Base-by-base conservation (phyloP, 2,797 vertebrate genomes). In the Odontamblyopus rebecca region DNA sequence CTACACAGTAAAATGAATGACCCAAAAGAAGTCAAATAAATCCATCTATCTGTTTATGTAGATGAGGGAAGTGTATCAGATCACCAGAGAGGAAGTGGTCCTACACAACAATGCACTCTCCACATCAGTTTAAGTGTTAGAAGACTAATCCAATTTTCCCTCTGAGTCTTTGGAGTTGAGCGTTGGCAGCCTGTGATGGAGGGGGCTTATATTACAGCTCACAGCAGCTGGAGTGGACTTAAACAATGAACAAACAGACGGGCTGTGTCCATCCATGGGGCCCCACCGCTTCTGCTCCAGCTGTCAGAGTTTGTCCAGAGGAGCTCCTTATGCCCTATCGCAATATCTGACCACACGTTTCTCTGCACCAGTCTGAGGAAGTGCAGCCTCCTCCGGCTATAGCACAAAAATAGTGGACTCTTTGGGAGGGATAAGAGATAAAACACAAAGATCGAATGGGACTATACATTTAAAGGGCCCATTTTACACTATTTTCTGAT, bases 191-290 rank as follows among this genome's bases (percentile, higher is more conserved):
- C 59, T 59, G 75, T 86, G 89, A 88, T 81, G 84, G 88, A 90
- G 84, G 80, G 85, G 72, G 84, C 67, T 87, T 78, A 61, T 75
- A 85, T 93, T 92, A 90, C 90, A 86, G 82, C 73, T 85, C 85
- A 85, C 90, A 83, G 92, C 92, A 93, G 93, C 92, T 92, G 93
- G 88, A 91, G 74, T 70, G 63, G 76, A 77, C 71, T 85, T 87
- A 88, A 91, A 94, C 92, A 93, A 94, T 91, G 89, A 94, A 90
- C 86, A 91, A 63, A 90, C 86, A 89, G 87, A 90, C 79, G 76
- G 84, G 76, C 75, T 74, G 80, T 83, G 80, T 85, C 88, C 77
- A 70, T 76, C 41, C n/a, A 61, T 57, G 84, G 79, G 86, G 81
- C 73, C 88, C 85, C 78, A 59, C 76, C 29, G 83, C 83, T 82